Percentiles rank a stretch among this genome's conserved stretches.
Conservation (phyloP, 30 jellyfish, hydroid and myxozoan genomes). For the Nemopilema nomurai region DNA sequence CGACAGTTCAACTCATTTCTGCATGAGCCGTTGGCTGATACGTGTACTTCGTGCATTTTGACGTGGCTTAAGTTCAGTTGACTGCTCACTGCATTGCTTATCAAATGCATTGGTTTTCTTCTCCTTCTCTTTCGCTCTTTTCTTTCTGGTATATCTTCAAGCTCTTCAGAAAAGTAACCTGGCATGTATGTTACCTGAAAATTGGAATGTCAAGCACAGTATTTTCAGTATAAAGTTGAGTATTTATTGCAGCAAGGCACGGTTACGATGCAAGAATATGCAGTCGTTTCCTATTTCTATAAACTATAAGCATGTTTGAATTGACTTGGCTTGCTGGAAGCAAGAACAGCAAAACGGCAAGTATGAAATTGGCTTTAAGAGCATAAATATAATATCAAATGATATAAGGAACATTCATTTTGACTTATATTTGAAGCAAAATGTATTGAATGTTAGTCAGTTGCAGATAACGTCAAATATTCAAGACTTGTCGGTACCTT, state of each 20-base stretch:
- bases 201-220: background rate
- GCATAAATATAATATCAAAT: too few species aligned
- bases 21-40: conserved; percentile 5
- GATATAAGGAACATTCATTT: too few species aligned
- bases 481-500: conserved; percentile 16
- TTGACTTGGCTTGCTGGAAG: background rate
- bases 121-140: conserved; percentile 43
- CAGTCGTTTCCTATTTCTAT: background rate
- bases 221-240: too few species aligned
- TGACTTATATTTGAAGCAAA: too few species aligned
- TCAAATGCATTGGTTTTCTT: conserved; percentile 28
- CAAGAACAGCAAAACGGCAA: background rate
- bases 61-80: background rate
- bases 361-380: too few species aligned
- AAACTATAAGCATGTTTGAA: background rate
- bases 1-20: conserved; percentile 26
- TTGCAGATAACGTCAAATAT: background rate
- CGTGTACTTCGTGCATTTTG: conserved; percentile 10
- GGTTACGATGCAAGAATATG: background rate
- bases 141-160: conserved; percentile 39
- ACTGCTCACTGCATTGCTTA: conserved; percentile 18
- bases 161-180: conserved; percentile 51
- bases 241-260: too few species aligned
- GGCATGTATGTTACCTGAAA: conserved; percentile 58
- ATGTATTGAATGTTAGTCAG: background rate